Conservation (phyloP, 2,113 vertebrate genomes). For the Indri indri region DNA sequence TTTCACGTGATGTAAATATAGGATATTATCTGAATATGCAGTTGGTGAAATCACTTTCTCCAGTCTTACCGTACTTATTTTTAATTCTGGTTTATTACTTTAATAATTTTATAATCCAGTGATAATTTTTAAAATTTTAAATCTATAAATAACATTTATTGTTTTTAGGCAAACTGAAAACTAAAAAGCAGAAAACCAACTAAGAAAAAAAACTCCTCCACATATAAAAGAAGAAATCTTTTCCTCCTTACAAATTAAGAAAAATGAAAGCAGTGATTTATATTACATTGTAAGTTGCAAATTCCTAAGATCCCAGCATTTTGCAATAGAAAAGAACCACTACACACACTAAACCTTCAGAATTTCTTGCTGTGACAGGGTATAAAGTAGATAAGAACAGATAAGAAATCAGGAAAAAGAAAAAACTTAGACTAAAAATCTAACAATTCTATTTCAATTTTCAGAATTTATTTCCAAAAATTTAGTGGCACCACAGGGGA, state of each 20-base stretch:
- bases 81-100: constrained; percentile 46
- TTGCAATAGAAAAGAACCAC: constrained; percentile 20
- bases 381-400: constrained; percentile 14
- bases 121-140: constrained; percentile 39
- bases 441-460: constrained; percentile 82
- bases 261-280: constrained; percentile 27
- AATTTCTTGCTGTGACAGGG: constrained; percentile 1
- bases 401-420: constrained; percentile 26
- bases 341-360: not conserved
- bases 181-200: constrained; percentile 8
- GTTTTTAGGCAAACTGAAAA: constrained; percentile 30
- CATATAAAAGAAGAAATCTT: not conserved
- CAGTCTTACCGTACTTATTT: constrained; percentile 37
- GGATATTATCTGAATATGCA: constrained; percentile 12
- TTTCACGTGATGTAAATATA: constrained; percentile 67
- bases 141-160: constrained; percentile 37
- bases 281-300: not conserved
- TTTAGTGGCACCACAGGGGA: constrained; percentile 86
- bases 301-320: not conserved
- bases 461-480: constrained; percentile 80
- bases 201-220: not conserved
- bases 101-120: constrained; percentile 15
- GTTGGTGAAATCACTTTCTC: constrained; percentile 46
- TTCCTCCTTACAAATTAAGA: not conserved
- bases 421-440: constrained; percentile 75